Percentiles rank a stretch among this genome's conserved stretches.
phyloP scores from a whole-genome alignment of 2,113 vertebrate genomes.

The Megalops atlanticus region DNA sequence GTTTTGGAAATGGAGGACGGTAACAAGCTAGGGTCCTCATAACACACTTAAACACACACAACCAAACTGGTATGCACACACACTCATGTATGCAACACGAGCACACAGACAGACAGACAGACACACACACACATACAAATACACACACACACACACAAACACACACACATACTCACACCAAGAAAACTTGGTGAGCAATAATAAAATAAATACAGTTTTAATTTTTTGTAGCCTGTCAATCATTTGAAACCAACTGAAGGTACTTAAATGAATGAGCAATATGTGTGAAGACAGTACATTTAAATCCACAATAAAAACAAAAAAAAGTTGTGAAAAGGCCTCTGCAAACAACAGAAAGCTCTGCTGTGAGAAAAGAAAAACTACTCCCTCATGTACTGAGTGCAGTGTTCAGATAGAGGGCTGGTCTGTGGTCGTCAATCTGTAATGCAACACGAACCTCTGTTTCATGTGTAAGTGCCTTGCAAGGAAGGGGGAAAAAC shows the following conservation, averaged over 20 bases:
- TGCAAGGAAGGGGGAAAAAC: conserved; percentile 10
- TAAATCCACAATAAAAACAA: background rate
- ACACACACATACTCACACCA: too few species aligned
- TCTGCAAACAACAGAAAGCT: background rate
- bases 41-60: background rate
- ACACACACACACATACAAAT: background rate
- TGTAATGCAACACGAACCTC: conserved; percentile 67
- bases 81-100: background rate
- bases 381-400: conserved; percentile 37
- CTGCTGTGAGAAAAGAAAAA: conserved; percentile 45
- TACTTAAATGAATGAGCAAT: too few species aligned
- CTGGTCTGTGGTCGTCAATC: conserved; percentile 57
- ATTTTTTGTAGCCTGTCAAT: too few species aligned
- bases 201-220: background rate
- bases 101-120: background rate
- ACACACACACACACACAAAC: background rate
- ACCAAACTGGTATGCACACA: background rate
- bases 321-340: background rate
- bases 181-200: too few species aligned
- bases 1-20: background rate
- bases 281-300: too few species aligned
- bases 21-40: background rate
- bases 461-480: conserved; percentile 48
- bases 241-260: too few species aligned
- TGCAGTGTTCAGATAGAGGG: conserved; percentile 34